Conservation (phyloP, 2,888 invertebrate species). For the Cephus pulcher region DNA sequence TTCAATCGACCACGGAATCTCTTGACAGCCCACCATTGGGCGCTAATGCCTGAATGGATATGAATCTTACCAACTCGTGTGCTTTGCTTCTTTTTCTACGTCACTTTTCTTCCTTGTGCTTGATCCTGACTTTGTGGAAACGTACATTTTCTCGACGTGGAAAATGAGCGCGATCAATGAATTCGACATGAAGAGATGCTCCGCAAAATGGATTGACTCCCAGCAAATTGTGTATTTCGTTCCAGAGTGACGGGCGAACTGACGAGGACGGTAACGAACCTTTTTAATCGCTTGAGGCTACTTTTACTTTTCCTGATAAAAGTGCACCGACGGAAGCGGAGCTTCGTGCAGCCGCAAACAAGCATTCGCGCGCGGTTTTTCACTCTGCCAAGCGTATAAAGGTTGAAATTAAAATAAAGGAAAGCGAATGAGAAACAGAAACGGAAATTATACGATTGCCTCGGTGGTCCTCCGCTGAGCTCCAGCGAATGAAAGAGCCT, state of each 20-base stretch:
- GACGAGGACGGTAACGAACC: slow-evolving; percentile 50
- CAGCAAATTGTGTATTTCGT: slow-evolving; percentile 41
- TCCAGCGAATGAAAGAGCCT: neutral
- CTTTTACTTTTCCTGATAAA: slow-evolving; percentile 38
- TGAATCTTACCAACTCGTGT: neutral
- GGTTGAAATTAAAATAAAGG: slow-evolving; percentile 40
- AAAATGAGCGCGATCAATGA: slow-evolving; percentile 22
- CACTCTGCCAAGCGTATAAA: slow-evolving; percentile 31
- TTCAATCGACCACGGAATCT: neutral
- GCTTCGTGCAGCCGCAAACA: slow-evolving; percentile 21
- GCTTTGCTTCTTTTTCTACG: neutral
- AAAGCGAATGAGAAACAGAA: slow-evolving; percentile 31
- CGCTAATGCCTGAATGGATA: neutral
- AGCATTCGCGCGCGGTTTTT: slow-evolving; percentile 28
- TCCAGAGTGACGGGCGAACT: slow-evolving; percentile 33
- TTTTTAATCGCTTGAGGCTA: slow-evolving; percentile 49
- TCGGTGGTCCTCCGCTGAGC: slow-evolving; percentile 6
- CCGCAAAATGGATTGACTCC: slow-evolving; percentile 38
- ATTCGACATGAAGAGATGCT: slow-evolving; percentile 29
- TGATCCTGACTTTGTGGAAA: neutral
- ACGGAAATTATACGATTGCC: slow-evolving; percentile 35
- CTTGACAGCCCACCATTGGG: neutral
- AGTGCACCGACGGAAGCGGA: slow-evolving; percentile 5
- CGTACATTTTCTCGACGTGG: slow-evolving; percentile 24
- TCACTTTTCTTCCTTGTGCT: slow-evolving; percentile 22